Conservation (phyloP, 2,113 vertebrate species). For the Pseudopipra pipra region DNA sequence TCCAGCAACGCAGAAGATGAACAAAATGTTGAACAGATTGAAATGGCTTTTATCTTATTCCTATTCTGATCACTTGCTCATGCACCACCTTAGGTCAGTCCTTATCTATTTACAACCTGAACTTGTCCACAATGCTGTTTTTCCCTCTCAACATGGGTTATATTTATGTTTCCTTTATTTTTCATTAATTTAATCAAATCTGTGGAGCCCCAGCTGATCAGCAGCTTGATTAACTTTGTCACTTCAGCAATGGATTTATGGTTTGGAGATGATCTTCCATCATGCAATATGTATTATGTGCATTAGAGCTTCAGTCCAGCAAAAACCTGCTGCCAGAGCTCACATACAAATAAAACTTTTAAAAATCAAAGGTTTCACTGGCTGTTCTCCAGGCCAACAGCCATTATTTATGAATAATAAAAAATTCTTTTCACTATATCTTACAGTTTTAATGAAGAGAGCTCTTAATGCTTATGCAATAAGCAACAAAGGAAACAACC, state of each 20-base stretch:
- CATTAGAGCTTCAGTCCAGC: background rate
- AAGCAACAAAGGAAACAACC: background rate
- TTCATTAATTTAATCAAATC: slow-evolving; percentile 11
- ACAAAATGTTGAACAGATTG: background rate
- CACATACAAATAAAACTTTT: background rate
- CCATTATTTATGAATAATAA: background rate
- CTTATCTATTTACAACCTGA: background rate
- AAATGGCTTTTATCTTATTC: background rate
- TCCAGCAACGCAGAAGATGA: background rate
- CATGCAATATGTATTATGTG: background rate
- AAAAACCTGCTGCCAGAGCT: background rate
- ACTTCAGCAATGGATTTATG: background rate
- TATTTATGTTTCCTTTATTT: background rate
- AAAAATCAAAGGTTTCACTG: background rate
- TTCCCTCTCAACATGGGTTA: background rate
- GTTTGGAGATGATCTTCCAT: background rate
- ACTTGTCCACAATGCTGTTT: background rate
- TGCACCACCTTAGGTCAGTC: background rate
- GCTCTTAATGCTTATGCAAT: background rate
- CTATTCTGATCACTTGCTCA: background rate
- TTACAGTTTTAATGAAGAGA: background rate
- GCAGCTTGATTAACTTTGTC: background rate
- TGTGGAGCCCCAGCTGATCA: background rate
- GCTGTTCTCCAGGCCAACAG: background rate
- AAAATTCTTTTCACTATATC: background rate